These are phyloP conservation scores for Rhagonycha fulva DNA, from an alignment of 2,888 invertebrate species.

Conservation along the genomic window DNA sequence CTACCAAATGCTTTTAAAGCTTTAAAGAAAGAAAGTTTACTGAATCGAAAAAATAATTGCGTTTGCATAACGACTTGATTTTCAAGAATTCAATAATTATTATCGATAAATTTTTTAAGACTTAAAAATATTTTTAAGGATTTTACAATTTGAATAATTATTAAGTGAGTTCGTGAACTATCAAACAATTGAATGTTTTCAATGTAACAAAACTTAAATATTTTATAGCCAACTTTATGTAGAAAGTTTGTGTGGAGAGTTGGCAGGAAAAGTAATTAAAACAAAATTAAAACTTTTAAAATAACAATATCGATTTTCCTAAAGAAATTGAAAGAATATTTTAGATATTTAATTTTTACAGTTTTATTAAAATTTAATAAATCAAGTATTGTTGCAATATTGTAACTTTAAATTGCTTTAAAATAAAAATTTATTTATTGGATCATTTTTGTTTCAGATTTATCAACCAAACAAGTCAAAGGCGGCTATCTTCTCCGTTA, in stretches of 20 bases:
- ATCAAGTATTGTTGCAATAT: neutral
- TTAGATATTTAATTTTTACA: neutral
- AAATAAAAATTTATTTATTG: neutral
- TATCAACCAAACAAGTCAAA: conserved; percentile 68
- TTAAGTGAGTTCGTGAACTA: neutral
- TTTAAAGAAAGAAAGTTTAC: conserved; percentile 9
- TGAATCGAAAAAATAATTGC: conserved; percentile 23
- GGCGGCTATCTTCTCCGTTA: conserved; percentile 77
- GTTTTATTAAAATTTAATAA: neutral
- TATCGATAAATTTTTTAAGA: neutral
- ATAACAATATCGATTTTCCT: neutral
- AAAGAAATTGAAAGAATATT: neutral
- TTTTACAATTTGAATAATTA: neutral
- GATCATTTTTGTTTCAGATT: conserved; percentile 45
- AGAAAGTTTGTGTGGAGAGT: neutral
- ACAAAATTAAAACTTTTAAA: neutral
- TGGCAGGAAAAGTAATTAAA: neutral
- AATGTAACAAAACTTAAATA: neutral
- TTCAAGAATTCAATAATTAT: neutral
- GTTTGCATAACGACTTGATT: conserved; percentile 11
- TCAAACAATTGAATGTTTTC: neutral
- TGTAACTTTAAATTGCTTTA: neutral
- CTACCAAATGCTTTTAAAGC: conserved; percentile 9
- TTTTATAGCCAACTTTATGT: neutral
- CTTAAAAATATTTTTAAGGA: neutral